A percentile compares a stretch with the other conserved stretches of the same genome.
phyloP scores from a whole-genome alignment of 2,797 vertebrate species.

The Garrulus glandarius region DNA sequence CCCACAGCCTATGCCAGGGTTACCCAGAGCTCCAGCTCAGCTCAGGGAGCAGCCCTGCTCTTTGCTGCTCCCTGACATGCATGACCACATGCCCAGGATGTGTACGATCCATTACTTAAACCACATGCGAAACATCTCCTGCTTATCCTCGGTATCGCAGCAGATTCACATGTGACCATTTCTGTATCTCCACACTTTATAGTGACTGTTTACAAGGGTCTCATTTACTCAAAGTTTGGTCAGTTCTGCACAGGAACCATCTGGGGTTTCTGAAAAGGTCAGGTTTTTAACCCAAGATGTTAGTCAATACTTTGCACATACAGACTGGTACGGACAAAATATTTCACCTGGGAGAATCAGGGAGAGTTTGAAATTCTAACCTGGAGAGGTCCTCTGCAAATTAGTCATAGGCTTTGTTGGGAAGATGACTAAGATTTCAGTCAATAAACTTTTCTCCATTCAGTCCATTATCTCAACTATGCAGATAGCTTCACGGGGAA shows the following conservation, averaged over 20 bases:
- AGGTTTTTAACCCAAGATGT: background rate
- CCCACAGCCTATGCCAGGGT: accelerated
- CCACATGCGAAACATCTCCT: background rate
- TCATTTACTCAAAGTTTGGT: background rate
- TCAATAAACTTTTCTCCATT: background rate
- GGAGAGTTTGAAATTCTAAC: background rate
- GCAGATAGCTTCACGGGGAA: background rate
- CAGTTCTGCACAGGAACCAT: background rate
- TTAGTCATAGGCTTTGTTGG: background rate
- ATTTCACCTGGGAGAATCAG: background rate
- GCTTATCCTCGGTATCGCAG: accelerated
- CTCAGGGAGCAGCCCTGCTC: background rate
- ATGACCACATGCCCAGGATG: too few species aligned
- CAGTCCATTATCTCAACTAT: background rate
- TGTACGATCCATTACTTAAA: accelerated
- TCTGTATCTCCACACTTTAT: background rate
- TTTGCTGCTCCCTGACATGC: background rate
- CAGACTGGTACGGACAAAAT: accelerated
- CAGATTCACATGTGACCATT: background rate
- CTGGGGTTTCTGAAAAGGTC: background rate
- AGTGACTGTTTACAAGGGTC: background rate
- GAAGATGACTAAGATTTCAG: background rate
- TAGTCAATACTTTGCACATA: background rate
- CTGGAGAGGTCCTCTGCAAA: background rate
- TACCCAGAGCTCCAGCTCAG: background rate